Base-by-base conservation (phyloP, 2,888 invertebrate genomes). In the Caenorhabditis japonica region DNA sequence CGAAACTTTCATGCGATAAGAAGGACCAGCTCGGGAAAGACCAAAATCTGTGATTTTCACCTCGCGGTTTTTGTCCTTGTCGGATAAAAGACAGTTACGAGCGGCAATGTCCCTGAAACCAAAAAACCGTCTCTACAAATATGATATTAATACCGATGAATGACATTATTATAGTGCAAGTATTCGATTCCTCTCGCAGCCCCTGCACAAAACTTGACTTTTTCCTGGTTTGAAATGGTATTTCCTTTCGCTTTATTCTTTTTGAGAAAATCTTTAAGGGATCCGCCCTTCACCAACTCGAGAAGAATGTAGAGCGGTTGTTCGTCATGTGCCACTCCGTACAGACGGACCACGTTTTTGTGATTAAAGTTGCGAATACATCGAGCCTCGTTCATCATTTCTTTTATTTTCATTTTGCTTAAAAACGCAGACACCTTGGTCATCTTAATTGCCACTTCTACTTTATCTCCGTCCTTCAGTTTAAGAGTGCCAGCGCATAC, bases 341-440 rank as follows among this genome's bases (percentile, higher is more conserved):
- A 70, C 25, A 75, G 33, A 19, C 75, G 61, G 33, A 77, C 77
- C 8, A 77, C 66, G 43, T 77, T 77, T 17, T 51, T 53, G 43
- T 77, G 75, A 3, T 69, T 49, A 33, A 77, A 66, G 36, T 64
- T 56, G 3, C 77, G 58, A 43, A 72, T 72, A 13, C 75, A 56
- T n/a, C 77, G 55, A 3, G 77, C 77, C 46, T 77, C 77, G 17
- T 74, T 72, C 77, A 77, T 77, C 75, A 77, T 70, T 30, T 77
- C 77, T 34, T 66, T 64, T 38, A 77, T 75, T 38, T 77, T 77
- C 21, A 44, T 46, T 15, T 77, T 77, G 15, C 41, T 56, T 38
- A 66, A 15, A 19, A 47, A 47, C 25, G 62, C 62, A 21, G 64
- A 47, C 30, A 53, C 71, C 36, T 72, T 72, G 15, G 56, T 72